Conservation (phyloP, 2,113 vertebrate genomes). For the Opisthocomus hoazin region DNA sequence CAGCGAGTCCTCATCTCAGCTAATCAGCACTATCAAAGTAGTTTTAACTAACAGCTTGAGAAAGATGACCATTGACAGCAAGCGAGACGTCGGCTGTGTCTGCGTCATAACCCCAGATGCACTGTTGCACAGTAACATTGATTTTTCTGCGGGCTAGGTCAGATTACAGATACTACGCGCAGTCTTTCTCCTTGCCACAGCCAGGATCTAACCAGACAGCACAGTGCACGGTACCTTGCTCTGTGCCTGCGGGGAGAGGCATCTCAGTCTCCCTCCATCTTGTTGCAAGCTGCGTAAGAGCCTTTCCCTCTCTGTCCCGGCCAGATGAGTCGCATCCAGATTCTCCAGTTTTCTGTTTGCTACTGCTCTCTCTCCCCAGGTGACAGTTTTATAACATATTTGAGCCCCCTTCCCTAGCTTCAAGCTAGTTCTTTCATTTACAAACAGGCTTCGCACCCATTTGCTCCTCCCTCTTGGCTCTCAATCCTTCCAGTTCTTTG, state of each 20-base stretch:
- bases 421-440: not conserved
- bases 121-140: not conserved
- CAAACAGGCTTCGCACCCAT: not conserved
- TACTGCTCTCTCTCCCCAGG: not conserved
- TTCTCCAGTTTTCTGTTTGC: not conserved
- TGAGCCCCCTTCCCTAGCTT: not conserved
- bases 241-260: not conserved
- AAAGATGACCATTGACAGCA: not conserved
- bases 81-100: not conserved
- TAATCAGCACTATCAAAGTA: not conserved
- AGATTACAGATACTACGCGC: not conserved
- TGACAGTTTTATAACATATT: not conserved
- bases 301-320: not conserved
- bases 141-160: not conserved
- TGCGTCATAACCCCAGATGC: not conserved
- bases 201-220: not conserved
- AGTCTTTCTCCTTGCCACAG: not conserved
- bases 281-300: rapidly evolving
- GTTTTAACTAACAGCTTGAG: not conserved
- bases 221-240: no score
- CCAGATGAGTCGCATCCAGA: not conserved
- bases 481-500: not conserved
- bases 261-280: not conserved
- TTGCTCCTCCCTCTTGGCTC: not conserved
- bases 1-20: not conserved